A percentile compares a stretch with the other conserved stretches of the same genome.
Conservation (phyloP, 2,797 vertebrate genomes). For the Enteromius afrohamiltoni region DNA sequence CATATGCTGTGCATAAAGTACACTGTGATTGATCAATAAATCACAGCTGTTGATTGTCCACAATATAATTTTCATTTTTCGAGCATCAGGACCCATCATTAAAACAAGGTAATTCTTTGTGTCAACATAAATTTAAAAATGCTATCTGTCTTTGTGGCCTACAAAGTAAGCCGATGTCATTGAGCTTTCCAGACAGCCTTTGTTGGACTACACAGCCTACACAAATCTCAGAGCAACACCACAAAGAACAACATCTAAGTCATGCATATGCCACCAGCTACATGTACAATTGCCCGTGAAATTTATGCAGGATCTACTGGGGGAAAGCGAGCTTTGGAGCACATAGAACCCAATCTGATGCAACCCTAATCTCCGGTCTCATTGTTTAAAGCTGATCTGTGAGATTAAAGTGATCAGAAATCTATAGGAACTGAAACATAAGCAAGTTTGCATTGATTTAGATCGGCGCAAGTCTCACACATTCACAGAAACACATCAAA, state of each 20-base stretch:
- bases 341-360: not conserved
- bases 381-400: slow-evolving; percentile 9
- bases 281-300: slow-evolving; percentile 37
- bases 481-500: not conserved
- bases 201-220: slow-evolving; percentile 15
- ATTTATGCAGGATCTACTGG: slow-evolving; percentile 24
- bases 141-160: not conserved
- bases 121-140: not conserved
- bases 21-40: not conserved
- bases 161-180: slow-evolving; percentile 21
- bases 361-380: slow-evolving; percentile 21
- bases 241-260: slow-evolving; percentile 36
- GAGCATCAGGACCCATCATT: not conserved
- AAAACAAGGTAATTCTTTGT: not conserved
- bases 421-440: slow-evolving; percentile 13
- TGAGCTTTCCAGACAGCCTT: slow-evolving; percentile 25
- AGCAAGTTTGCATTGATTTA: not conserved
- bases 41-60: not conserved
- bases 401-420: slow-evolving; percentile 21
- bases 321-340: slow-evolving; percentile 18
- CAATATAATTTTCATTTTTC: not conserved
- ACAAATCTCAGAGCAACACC: slow-evolving; percentile 4
- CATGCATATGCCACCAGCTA: slow-evolving; percentile 38
- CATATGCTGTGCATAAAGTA: not conserved
- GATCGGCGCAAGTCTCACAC: not conserved